These are phyloP conservation scores for Oligia strigilis DNA, from an alignment of 2,888 invertebrate species.

Conservation along the genomic window DNA sequence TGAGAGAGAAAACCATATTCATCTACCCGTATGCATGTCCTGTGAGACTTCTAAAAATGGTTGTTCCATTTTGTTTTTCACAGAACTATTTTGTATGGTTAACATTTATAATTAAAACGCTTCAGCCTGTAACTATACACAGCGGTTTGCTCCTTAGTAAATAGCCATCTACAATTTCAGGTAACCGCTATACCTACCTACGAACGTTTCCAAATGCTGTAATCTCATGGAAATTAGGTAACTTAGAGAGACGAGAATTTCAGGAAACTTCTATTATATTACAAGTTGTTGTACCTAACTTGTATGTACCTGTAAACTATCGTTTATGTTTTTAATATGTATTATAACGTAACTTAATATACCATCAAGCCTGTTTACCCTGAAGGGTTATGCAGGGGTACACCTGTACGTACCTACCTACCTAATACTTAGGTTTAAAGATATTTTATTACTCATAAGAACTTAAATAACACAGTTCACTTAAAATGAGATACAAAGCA, in stretches of 20 bases:
- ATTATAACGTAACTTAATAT: not conserved
- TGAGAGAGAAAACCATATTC: not conserved
- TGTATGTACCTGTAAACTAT: not conserved
- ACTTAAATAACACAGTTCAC: too few species aligned
- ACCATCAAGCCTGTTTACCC: not conserved
- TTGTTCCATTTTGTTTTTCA: not conserved
- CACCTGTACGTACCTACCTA: not conserved
- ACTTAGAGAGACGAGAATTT: conserved; percentile 21
- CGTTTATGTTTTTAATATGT: not conserved
- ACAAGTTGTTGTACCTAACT: not conserved
- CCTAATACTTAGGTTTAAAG: too few species aligned
- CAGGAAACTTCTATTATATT: conserved; percentile 2
- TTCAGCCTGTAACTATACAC: not conserved
- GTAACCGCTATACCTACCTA: conserved; percentile 13
- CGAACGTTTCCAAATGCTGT: conserved; percentile 14
- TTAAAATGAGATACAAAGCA: too few species aligned
- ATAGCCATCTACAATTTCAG: conserved; percentile 16
- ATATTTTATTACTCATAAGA: too few species aligned
- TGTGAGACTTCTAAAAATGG: not conserved
- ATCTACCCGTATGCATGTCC: not conserved
- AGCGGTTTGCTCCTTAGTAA: not conserved
- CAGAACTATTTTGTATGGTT: not conserved
- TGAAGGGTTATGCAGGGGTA: not conserved
- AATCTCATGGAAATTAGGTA: conserved; percentile 39
- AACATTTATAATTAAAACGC: not conserved